Evolutionary conservation across 2,797 vertebrate species (phyloP), one percentile per base, ranked within the genome.

Genomic region (Emydoidea blandingii): DNA sequence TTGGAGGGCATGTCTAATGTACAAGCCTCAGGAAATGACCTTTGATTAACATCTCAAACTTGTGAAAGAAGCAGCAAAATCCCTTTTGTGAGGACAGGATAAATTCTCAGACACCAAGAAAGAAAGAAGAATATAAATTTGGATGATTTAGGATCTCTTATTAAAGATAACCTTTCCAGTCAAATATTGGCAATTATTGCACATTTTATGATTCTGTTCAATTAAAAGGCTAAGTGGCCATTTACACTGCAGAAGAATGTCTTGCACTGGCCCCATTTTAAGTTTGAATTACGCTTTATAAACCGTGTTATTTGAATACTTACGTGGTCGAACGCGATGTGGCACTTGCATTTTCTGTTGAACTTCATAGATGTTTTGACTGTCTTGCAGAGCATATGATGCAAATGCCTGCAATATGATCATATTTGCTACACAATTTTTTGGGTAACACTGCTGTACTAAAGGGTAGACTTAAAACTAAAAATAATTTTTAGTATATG

Each of bases 371-470:
- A 53, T 87, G 12, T 34, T 72, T 72, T 0, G 3, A 79, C 83
- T 53, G 18, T 56, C 91, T 91, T 91, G 10, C 29, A 87, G 78
- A 86, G 34, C 59, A 12, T 2, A 5, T 52, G 78, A 23, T 23
- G 0, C 3, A 2, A 3, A 3, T 84, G 6, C 83, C 65, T 56
- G 11, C 23, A 23, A 72, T 21, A 2, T 19, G 12, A 19, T 78
- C 83, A 54, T 1, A 0, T 85, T 80, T 21, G 19, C 9, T 72
- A 41, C 21, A 54, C 81, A 1, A 11, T 12, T 89, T 82, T 47
- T 83, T 54, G 56, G 16, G 6, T 3, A 37, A 27, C 16, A 29
- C 8, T 44, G 79, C 8, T 31, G 44, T 29, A 31, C 6, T 16
- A 68, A n/a, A 37, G 5, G 29, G 4, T 27, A 54, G 25, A 23